Evolutionary conservation across 2,113 vertebrate species (phyloP).

Genomic region (Nannospalax galili): DNA sequence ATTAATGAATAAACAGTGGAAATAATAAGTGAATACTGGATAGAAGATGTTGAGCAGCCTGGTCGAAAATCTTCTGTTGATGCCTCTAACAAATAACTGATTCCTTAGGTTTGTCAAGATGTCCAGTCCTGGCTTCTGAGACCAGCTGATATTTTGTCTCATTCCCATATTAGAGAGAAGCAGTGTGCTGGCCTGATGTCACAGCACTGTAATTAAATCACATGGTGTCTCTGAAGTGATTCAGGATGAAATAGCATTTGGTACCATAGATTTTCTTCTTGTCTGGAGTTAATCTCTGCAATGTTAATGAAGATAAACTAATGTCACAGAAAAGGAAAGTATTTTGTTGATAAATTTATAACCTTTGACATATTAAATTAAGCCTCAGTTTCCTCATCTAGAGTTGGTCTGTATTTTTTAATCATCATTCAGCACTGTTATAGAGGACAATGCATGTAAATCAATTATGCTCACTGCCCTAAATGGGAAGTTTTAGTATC

Average conservation of each 20-base stretch:
- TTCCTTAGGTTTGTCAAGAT: constrained; percentile 54
- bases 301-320: constrained; percentile 21
- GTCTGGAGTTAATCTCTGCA: neutral
- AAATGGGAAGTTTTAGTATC: neutral
- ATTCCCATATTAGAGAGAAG: neutral
- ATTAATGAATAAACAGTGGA: constrained; percentile 57
- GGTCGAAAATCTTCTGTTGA: constrained; percentile 56
- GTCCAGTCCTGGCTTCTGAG: neutral
- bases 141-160: constrained; percentile 25
- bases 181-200: neutral
- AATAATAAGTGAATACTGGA: constrained; percentile 42
- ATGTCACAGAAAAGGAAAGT: neutral
- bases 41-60: constrained; percentile 37
- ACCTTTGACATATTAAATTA: neutral
- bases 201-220: constrained; percentile 42
- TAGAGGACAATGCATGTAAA: neutral
- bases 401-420: neutral
- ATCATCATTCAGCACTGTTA: neutral
- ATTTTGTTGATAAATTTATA: neutral
- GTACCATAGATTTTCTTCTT: neutral
- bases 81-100: constrained; percentile 54
- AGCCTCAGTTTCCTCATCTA: neutral
- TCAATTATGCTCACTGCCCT: neutral
- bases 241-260: neutral
- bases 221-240: constrained; percentile 24